Evolutionary conservation across 1,140 invertebrate genomes (phyloP).

Genomic region (Temnothorax nylanderi): DNA sequence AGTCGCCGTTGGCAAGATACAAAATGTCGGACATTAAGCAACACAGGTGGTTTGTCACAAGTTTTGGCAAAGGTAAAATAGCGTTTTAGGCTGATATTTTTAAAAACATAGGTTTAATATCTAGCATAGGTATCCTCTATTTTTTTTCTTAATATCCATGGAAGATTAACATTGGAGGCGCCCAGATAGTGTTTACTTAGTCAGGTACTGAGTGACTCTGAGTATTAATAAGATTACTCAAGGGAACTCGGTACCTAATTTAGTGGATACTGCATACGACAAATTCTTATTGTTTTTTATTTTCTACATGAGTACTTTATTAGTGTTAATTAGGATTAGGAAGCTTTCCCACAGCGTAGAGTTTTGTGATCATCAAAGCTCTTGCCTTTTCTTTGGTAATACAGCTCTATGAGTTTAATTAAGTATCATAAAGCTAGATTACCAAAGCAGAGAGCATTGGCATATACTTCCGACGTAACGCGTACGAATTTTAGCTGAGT

Average conservation of each 20-base stretch:
- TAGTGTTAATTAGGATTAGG: not conserved
- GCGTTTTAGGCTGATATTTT: not conserved
- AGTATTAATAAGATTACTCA: slow-evolving; percentile 86
- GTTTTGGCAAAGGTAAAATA: slow-evolving; percentile 83
- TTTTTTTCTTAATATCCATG: not conserved
- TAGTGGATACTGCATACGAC: slow-evolving; percentile 71
- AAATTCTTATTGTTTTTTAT: not conserved
- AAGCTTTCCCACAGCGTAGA: too few relatives aligned
- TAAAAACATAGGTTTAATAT: not conserved
- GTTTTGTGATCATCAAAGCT: slow-evolving; percentile 59
- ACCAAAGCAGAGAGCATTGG: slow-evolving; percentile 86
- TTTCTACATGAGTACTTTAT: not conserved
- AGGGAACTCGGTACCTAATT: slow-evolving; percentile 86
- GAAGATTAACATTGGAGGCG: not conserved
- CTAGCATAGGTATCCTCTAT: not conserved
- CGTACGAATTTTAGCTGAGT: not conserved
- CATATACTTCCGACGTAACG: slow-evolving; percentile 32
- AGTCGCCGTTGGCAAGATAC: slow-evolving; percentile 88
- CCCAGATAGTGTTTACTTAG: slow-evolving; percentile 78
- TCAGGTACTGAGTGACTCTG: slow-evolving; percentile 95
- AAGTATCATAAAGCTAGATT: slow-evolving; percentile 87
- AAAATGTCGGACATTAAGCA: slow-evolving; percentile 90
- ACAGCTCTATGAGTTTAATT: slow-evolving; percentile 84
- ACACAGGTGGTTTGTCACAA: slow-evolving; percentile 92
- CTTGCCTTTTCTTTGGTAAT: slow-evolving; percentile 85